Evolutionary conservation across 2,797 vertebrate genomes (phyloP), one percentile per base, ranked within the genome.

Genomic region (Sus cebifrons): DNA sequence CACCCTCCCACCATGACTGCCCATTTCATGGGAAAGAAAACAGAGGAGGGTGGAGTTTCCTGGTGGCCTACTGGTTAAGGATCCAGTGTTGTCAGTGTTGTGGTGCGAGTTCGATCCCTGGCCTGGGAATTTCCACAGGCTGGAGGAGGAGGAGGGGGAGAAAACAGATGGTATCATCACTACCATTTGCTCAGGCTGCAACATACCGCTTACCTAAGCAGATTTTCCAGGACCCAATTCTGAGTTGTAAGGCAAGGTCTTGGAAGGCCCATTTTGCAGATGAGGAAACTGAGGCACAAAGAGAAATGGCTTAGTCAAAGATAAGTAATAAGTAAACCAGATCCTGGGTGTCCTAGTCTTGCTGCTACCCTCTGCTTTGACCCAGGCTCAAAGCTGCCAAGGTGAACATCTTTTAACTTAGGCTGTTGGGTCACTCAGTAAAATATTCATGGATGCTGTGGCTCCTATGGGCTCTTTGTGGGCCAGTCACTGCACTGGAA

Each of bases 151-250:
- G 36, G 36, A 36, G 36, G 36, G 36, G 44, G 44, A 49, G 65
- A 77, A 73, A 64, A 17, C 12, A 0, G 1, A 62, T n/a, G n/a
- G 75, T 10, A 6, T 1, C 7, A 0, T 1, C 11, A 4, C 5
- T 4, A 6, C 16, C 0, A 0, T 14, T 64, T 44, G 3, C 21
- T 44, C n/a, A 67, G 3, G 52, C 56, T 52, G 13, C 23, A 25
- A 4, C 7, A 0, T 2, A 3, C 73, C 56, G 49, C 64, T 16
- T 56, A 18, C 5, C 3, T 68, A 71, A 32, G 14, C 15, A 73
- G 36, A 54, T 84, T 73, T 54, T 64, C 36, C 64, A 65, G 83
- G 75, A 70, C 29, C 0, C 4, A 2, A 3, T 44, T 74, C 52
- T 78, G 77, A 21, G 32, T 11, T n/a, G 18, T 23, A 18, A 62